Evolutionary conservation across 1,140 invertebrate genomes (phyloP).

Genomic region (Alviniconcha marisindica): DNA sequence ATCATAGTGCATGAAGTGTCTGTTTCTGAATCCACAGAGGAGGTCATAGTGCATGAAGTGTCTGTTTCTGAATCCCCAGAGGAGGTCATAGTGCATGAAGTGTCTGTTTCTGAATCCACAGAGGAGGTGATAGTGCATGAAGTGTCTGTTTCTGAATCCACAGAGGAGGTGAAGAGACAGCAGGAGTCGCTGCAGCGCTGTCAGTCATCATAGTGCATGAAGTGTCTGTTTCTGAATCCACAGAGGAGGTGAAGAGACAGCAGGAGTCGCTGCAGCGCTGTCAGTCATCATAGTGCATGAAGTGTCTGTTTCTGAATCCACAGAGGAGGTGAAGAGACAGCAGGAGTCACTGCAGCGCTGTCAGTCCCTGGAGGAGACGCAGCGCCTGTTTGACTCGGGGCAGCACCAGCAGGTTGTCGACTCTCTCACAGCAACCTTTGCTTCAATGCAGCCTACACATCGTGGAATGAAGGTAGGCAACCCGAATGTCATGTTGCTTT

Average conservation of each 20-base stretch:
- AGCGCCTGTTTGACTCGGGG: conserved; percentile 70
- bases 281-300: too few relatives aligned
- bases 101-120: too few relatives aligned
- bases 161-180: not conserved
- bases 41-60: not conserved
- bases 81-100: too few relatives aligned
- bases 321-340: conserved; percentile 63
- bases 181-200: too few relatives aligned
- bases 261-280: not conserved
- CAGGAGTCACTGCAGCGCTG: conserved; percentile 71
- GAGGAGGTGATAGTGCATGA: too few relatives aligned
- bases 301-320: too few relatives aligned
- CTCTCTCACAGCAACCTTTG: conserved; percentile 69
- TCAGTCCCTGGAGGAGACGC: conserved; percentile 76
- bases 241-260: not conserved
- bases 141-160: not conserved
- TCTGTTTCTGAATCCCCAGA: not conserved
- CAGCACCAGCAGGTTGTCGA: conserved; percentile 74
- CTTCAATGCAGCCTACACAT: conserved; percentile 23
- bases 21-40: conserved; percentile 40
- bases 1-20: conserved; percentile 12
- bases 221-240: not conserved
- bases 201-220: not conserved
- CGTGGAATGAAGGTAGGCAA: conserved; percentile 23
- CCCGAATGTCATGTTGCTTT: too few relatives aligned